Evolutionary conservation across 2,113 vertebrate species (phyloP).

Genomic region (Leucoraja erinaceus): DNA sequence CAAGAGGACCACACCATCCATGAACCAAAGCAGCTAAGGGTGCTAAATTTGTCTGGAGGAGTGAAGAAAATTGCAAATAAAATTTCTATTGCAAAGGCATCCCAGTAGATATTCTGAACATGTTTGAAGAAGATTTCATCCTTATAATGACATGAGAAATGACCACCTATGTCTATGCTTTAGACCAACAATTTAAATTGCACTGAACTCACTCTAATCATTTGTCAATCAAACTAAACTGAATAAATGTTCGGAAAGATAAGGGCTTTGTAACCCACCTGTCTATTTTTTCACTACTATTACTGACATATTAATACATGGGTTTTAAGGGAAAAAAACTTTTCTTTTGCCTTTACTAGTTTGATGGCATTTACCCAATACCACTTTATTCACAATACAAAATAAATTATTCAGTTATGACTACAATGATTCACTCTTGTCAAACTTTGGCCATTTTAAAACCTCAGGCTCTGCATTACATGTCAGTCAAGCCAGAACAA

Average conservation of each 20-base stretch:
- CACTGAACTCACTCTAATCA: conserved; percentile 36
- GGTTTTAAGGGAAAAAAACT: conserved; percentile 31
- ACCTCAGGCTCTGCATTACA: conserved; percentile 34
- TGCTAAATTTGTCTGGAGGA: conserved; percentile 38
- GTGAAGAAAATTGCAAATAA: conserved; percentile 39
- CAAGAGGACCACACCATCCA: conserved; percentile 64
- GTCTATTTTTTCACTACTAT: conserved; percentile 35
- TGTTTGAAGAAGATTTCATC: conserved; percentile 38
- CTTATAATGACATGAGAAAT: conserved; percentile 36
- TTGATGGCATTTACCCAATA: conserved; percentile 38
- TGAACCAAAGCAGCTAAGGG: conserved; percentile 42
- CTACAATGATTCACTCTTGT: conserved; percentile 30
- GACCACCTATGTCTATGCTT: conserved; percentile 38
- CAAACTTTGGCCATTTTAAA: conserved; percentile 38
- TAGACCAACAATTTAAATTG: conserved; percentile 37
- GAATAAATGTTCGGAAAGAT: conserved; percentile 39
- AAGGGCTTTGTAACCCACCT: conserved; percentile 35
- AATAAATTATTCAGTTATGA: conserved; percentile 38
- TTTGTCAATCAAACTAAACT: conserved; percentile 39
- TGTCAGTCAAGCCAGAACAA: conserved; percentile 22
- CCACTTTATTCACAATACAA: conserved; percentile 38
- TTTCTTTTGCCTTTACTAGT: conserved; percentile 35
- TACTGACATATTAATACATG: conserved; percentile 37
- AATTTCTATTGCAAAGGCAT: conserved; percentile 36
- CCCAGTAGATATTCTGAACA: conserved; percentile 38